Conservation (phyloP, 1,140 invertebrate species). For the Anagrus nilaparvatae region DNA sequence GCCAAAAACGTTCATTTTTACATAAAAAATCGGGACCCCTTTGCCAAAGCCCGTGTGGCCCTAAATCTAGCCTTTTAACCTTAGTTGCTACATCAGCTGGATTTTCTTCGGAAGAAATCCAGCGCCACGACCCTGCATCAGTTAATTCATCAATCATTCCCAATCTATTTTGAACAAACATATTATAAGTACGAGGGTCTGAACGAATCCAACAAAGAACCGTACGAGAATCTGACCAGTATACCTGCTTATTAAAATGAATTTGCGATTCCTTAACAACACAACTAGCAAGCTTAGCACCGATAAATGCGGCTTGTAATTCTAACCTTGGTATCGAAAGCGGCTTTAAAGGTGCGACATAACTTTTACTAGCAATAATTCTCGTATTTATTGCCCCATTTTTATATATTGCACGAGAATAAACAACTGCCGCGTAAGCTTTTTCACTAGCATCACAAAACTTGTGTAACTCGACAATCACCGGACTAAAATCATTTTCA, state of each 20-base stretch:
- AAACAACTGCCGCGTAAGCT: constrained; percentile 23
- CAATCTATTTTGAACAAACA: constrained; percentile 34
- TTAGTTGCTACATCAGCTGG: constrained; percentile 5
- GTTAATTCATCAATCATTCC: constrained; percentile 28
- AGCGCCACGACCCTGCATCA: background rate
- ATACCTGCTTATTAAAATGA: constrained; percentile 1
- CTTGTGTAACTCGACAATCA: constrained; percentile 2
- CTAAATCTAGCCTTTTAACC: too few species aligned
- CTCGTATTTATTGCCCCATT: background rate
- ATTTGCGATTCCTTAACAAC: constrained; percentile 18
- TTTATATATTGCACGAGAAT: constrained; percentile 9
- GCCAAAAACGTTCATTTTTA: too few species aligned
- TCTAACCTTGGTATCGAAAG: constrained; percentile 28
- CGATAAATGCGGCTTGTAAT: constrained; percentile 29
- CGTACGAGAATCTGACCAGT: constrained; percentile 29
- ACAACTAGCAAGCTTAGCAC: constrained; percentile 18
- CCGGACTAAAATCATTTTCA: background rate
- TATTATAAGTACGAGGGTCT: constrained; percentile 22
- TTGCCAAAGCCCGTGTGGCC: too few species aligned
- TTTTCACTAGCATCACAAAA: constrained; percentile 21
- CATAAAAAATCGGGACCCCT: too few species aligned
- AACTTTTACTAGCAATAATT: constrained; percentile 15
- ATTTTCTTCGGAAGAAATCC: background rate
- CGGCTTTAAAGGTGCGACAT: constrained; percentile 18
- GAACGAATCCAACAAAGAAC: constrained; percentile 26